Evolutionary conservation across 2,888 invertebrate genomes (phyloP).

Genomic region (Laothoe populi): DNA sequence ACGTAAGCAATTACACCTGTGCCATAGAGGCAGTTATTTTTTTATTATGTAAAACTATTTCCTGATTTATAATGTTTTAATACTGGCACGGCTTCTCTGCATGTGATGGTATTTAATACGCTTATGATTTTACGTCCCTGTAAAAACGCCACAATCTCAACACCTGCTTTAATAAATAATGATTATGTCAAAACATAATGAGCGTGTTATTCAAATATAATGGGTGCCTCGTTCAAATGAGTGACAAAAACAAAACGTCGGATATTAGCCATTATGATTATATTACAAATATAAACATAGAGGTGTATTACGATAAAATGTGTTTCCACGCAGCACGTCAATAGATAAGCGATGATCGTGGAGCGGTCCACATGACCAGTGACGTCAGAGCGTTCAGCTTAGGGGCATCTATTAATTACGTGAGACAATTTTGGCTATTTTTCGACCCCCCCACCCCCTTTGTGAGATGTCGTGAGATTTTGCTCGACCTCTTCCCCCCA

Average conservation of each 20-base stretch:
- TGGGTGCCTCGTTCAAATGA: constrained; percentile 6
- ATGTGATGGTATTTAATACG: too few relatives aligned
- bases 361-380: constrained; percentile 50
- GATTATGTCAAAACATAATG: neutral
- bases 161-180: neutral
- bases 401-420: too few relatives aligned
- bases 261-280: constrained; percentile 17
- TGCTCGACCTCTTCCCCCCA: too few relatives aligned
- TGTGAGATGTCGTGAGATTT: too few relatives aligned
- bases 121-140: neutral
- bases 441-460: too few relatives aligned
- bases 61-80: too few relatives aligned
- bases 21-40: too few relatives aligned
- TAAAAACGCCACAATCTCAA: neutral
- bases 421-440: too few relatives aligned
- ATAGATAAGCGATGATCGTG: constrained; percentile 61
- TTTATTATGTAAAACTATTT: too few relatives aligned
- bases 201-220: neutral
- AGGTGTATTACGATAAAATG: constrained; percentile 45
- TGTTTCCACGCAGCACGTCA: constrained; percentile 58
- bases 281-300: constrained; percentile 7
- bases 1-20: too few relatives aligned
- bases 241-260: constrained; percentile 3
- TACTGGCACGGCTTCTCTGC: too few relatives aligned
- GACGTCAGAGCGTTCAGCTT: constrained; percentile 60